These are phyloP conservation scores for Bergia sp. DNA, from an alignment of 92 coral and sea anemone genomes.

Conservation along the genomic window DNA sequence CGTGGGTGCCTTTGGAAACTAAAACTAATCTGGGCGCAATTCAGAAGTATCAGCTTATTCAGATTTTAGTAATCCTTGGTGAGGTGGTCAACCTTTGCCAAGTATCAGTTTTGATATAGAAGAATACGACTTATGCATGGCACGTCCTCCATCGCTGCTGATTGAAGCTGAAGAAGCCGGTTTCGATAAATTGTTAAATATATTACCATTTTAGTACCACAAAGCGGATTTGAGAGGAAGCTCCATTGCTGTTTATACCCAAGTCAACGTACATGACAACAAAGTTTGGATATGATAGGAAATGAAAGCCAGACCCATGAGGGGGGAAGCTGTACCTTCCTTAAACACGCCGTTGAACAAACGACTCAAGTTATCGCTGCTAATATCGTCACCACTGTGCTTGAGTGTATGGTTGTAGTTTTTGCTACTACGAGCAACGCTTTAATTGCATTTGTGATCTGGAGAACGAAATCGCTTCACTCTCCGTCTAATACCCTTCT, in stretches of 20 bases:
- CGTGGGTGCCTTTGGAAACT: too few relatives aligned
- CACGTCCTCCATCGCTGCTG: not conserved
- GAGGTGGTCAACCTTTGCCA: too few relatives aligned
- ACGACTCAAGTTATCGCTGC: conserved; percentile 13
- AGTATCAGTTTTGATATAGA: too few relatives aligned
- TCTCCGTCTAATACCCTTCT: conserved; percentile 39
- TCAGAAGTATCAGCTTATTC: too few relatives aligned
- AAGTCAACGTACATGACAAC: not conserved
- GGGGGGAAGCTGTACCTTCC: not conserved
- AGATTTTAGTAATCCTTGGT: too few relatives aligned
- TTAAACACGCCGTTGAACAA: conserved; percentile 20
- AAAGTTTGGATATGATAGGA: not conserved
- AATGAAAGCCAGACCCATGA: conserved; percentile 9
- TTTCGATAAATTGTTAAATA: not conserved
- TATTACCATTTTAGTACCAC: not conserved
- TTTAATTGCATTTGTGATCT: conserved; percentile 30
- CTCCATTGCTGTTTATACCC: not conserved
- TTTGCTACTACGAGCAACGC: conserved; percentile 6
- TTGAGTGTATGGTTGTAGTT: not conserved
- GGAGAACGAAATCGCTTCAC: conserved; percentile 25
- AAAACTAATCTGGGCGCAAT: too few relatives aligned
- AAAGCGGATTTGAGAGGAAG: not conserved
- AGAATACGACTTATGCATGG: not conserved
- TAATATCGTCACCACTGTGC: conserved; percentile 23
- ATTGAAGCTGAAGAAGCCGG: not conserved